Base-by-base conservation (phyloP, 1,140 invertebrate genomes). In the Bombus waltoni region DNA sequence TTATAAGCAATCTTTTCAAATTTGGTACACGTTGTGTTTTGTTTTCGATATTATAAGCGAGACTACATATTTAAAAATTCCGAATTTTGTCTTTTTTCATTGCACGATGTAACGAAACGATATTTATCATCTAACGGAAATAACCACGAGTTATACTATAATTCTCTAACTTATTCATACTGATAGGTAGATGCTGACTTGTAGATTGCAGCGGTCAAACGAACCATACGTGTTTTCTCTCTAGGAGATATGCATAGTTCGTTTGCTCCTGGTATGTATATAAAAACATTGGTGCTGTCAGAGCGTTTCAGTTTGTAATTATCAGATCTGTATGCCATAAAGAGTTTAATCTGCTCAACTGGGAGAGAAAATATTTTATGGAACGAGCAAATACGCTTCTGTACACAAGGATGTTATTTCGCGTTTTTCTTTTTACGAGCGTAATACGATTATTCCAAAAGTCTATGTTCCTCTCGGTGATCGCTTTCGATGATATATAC, bases 261-360 rank as follows among this genome's bases (percentile, higher is more conserved):
- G 42, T 40, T 18, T 32, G 5, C 40, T 10, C 32, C 22, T 57
- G 15, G 0, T 10, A 78, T 70, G 1, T 10, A 78, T 70, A 53
- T 44, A 40, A 71, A 32, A 38, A 62, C 4, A 13, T 79, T 72
- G 83, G 83, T 84, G 83, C 83, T 84, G n/a, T 72, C 35, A 40
- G 38, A 72, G 35, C 32, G 38, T 85, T 40, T 72, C 65, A 78
- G 15, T 77, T 11, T 70, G 28, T 28, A 66, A 53, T 83, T 83
- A 40, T 44, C 28, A 65, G 59, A 66, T n/a, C 18, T 13, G 38
- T 65, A 83, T 76, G 59, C 44, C 81, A 83, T 68, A 65, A 74
- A 68, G 18, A 11, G 47, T 32, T 71, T 42, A 42, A 82, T 82
- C 11, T 65, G 80, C 40, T 76, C 75, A 47, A 68, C 22, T 44